Evolutionary conservation across 1,140 invertebrate species (phyloP), one percentile per base, ranked within the genome.

Genomic region (Pseudomyrmex pallidus): DNA sequence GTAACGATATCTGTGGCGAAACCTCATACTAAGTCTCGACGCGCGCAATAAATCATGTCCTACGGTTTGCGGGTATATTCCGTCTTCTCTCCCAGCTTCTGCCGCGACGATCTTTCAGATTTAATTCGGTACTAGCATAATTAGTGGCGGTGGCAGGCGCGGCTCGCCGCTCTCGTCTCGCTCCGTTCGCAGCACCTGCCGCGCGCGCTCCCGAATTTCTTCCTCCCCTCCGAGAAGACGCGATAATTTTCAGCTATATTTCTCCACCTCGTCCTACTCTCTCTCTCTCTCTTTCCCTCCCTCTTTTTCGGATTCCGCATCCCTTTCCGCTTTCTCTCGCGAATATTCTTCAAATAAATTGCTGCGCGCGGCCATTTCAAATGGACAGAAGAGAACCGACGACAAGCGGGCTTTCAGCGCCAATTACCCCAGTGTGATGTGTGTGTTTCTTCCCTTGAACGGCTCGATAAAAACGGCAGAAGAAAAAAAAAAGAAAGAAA

Each of bases 111-210:
- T 93, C 89, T 92, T 92, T 93, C 92, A 90, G 91, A 93, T 94
- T 94, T 94, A 94, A 94, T 94, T 94, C 88, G 91, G 93, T 93
- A 91, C 90, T 77, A 90, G 85, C 89, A 91, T 94, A 94, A 94
- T 94, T 94, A 94, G 93, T 91, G 92, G 85, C 89, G 90, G 66
- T 84, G 86, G 83, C 83, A 73, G 84, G 48, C 82, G 88, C 77
- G 80, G 35, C 63, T 87, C 85, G 76, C 88, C 88, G 25, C 25
- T 35, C 35, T 91, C 91, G 93, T 94, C 87, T 91, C 93, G 93
- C 92, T 94, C 90, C 56, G 90, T 83, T 93, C 93, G 91, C 91
- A 92, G 93, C 94, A 94, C 93, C 94, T 94, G 94, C 85, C 90
- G 74, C 85, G 74, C 90, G 74, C 85, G 74, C 83, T 63, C 82